Conservation (phyloP, 2,113 vertebrate species). For the Marmota monax region DNA sequence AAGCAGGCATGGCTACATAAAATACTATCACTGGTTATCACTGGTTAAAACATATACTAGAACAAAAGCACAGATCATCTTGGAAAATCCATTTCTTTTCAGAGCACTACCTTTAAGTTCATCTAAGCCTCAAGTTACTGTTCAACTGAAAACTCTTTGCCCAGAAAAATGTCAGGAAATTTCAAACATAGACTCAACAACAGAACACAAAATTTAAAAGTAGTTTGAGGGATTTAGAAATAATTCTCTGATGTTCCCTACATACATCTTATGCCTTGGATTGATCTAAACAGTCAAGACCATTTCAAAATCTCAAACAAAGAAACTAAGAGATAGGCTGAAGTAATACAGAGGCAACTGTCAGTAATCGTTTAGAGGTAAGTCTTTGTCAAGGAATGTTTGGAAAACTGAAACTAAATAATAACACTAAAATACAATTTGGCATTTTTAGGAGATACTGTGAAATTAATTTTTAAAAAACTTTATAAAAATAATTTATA, state of each 20-base stretch:
- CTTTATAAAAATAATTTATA: background rate
- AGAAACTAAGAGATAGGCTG: background rate
- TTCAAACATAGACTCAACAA: conserved; percentile 40
- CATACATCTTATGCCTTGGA: background rate
- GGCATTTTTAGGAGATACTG: background rate
- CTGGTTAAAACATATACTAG: conserved; percentile 19
- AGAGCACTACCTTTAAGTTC: background rate
- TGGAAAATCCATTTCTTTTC: conserved; percentile 20
- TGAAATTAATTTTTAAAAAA: too few species aligned
- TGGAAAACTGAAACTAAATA: conserved; percentile 6
- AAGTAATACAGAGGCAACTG: background rate
- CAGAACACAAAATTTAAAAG: conserved; percentile 6
- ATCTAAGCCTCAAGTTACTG: background rate
- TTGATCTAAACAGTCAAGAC: conserved; percentile 16
- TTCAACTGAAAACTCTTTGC: background rate
- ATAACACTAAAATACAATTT: background rate
- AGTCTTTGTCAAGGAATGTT: background rate
- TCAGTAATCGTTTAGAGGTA: background rate
- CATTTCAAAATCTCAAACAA: background rate
- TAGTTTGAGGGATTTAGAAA: background rate
- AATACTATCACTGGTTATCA: background rate
- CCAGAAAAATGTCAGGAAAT: background rate
- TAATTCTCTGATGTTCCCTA: conserved; percentile 27
- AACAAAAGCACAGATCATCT: background rate
- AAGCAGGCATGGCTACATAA: background rate